Evolutionary conservation across 1,140 invertebrate species (phyloP), one percentile per base, ranked within the genome.

Genomic region (Lerema accius): DNA sequence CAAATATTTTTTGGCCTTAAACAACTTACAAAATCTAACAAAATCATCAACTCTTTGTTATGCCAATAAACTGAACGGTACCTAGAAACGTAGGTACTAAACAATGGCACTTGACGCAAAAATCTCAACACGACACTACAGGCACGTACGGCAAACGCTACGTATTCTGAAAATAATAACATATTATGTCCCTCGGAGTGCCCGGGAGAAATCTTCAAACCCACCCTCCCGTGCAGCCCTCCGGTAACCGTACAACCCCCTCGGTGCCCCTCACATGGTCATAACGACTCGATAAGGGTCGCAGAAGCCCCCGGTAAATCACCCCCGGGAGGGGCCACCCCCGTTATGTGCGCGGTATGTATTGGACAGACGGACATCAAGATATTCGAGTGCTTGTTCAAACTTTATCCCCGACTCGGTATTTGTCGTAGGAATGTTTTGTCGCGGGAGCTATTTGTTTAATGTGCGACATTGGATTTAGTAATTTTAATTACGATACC

Each of bases 211-310:
- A 71, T 74, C 76, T 78, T 76, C 65, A 69, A 76, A 69, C 69
- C 70, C 73, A 63, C 71, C 66, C 67, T 17, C 60, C 73, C 65
- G 63, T 63, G 48, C 42, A 64, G 69, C 72, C 73, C 69, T 72
- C 67, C 67, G 64, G 68, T 76, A 82, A n/a, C n/a, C n/a, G n/a
- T n/a, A n/a, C n/a, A n/a, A n/a, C n/a, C n/a, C 78, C 77, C 83
- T 84, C 84, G 84, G 80, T 80, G 76, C 82, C 78, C 83, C 86
- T 87, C 84, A 89, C 83, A 89, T 89, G 86, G 86, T 89, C 86
- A 89, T 89, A 89, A 89, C 86, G 84, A 65, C 71, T 64, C 77
- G 85, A 89, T 88, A 88, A 89, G 86, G 84, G 85, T 81, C 84
- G 76, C 73, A 64, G 66, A 84, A 82, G 79, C 76, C 82, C 82